Evolutionary conservation across 1,140 invertebrate species (phyloP), one percentile per base, ranked within the genome.

Genomic region (Phymorhynchus buccinoides): DNA sequence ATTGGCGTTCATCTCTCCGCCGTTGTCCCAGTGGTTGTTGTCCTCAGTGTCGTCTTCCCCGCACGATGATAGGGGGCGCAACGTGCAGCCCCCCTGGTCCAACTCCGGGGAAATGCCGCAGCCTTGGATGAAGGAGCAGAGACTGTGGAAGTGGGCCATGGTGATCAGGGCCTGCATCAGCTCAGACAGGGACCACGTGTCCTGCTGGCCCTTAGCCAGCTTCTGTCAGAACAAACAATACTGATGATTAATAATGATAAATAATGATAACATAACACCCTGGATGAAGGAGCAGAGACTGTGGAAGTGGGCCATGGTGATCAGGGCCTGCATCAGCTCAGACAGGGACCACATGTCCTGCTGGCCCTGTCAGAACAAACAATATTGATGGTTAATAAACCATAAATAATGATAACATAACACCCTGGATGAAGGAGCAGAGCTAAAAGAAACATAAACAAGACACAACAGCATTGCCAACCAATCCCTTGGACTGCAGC

Each of bases 221-320:
- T 89, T 91, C 92, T 93, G 88, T 3, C 88, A 88, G 84, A n/a
- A 22, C 9, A 52, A 52, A 22, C 9, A 52, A 22, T 12, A 22
- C 9, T 52, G 48, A 52, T 52, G 48, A 52, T 66, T 66, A 12
- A 66, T 66, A 30, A 30, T 66, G n/a, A 12, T 66, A 66, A 66
- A 12, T 12, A 66, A 27, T 12, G 48, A 52, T 52, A 52, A n/a
- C n/a, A n/a, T n/a, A n/a, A n/a, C n/a, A n/a, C 96, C 97, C 92
- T 96, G 97, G 37, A 97, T 96, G 93, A 97, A 97, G 84, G 96
- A 96, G 88, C 96, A 96, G 16, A 98, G 94, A 18, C 96, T 96
- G 94, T 98, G 97, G 94, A 97, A 97, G 93, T 98, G 97, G 80
- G 96, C 95, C 88, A 98, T 92, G 48, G 98, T 94, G 37, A 97